Conservation (phyloP, 1,140 invertebrate species). For the Heliconius hewitsoni region DNA sequence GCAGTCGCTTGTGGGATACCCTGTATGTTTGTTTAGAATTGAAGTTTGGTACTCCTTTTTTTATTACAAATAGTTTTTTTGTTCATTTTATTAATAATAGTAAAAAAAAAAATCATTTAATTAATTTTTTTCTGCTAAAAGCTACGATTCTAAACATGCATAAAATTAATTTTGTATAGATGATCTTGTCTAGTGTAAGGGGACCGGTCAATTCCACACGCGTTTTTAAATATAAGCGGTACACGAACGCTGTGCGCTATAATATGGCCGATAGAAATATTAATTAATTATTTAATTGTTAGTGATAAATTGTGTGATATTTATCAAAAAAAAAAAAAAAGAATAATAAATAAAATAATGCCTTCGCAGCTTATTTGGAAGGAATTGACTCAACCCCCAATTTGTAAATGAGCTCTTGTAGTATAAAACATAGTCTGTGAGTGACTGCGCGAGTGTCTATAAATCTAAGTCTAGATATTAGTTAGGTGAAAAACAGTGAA, state of each 20-base stretch:
- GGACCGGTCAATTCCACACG: constrained; percentile 60
- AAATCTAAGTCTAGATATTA: constrained; percentile 76
- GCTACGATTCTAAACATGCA: neutral
- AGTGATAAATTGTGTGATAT: constrained; percentile 72
- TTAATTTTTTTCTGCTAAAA: neutral
- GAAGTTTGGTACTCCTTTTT: neutral
- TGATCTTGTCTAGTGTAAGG: constrained; percentile 61
- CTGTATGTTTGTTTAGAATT: neutral
- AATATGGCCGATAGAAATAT: constrained; percentile 54
- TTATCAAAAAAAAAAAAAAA: constrained; percentile 51
- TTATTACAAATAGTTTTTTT: constrained; percentile 23
- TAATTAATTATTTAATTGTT: constrained; percentile 16
- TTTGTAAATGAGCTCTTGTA: constrained; percentile 58
- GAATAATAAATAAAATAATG: constrained; percentile 32
- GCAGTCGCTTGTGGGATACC: constrained; percentile 10
- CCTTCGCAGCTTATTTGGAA: constrained; percentile 61
- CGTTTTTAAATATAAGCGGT: constrained; percentile 48
- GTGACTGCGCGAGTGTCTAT: constrained; percentile 53
- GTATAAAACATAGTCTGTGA: constrained; percentile 59
- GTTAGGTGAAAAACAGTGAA: constrained; percentile 74
- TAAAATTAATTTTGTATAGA: constrained; percentile 64
- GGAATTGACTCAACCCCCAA: constrained; percentile 73
- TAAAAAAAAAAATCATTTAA: neutral
- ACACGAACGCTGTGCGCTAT: constrained; percentile 51
- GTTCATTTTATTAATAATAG: constrained; percentile 22